Conservation (phyloP, 2,888 invertebrate species). For the Cheilosia scutellata region DNA sequence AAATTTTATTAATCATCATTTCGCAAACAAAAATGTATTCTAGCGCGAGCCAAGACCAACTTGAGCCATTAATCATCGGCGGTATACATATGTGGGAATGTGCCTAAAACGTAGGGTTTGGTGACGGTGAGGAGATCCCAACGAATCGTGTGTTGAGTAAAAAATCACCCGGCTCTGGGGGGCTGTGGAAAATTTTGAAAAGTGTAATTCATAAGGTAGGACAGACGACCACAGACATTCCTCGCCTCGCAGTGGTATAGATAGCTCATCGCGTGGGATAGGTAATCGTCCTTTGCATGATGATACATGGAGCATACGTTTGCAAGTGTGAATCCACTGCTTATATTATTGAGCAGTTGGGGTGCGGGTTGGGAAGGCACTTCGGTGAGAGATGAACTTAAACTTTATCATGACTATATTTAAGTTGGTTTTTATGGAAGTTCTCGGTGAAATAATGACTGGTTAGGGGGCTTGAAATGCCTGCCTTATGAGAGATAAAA, state of each 20-base stretch:
- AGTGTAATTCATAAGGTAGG: slow-evolving; percentile 70
- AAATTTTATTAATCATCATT: slow-evolving; percentile 75
- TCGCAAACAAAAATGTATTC: slow-evolving; percentile 70
- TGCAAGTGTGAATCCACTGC: slow-evolving; percentile 2
- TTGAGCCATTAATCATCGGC: slow-evolving; percentile 69
- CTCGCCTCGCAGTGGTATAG: slow-evolving; percentile 13
- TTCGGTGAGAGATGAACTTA: slow-evolving; percentile 54
- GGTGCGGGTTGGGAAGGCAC: slow-evolving; percentile 7
- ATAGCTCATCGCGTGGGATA: slow-evolving; percentile 56
- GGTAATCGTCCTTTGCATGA: slow-evolving; percentile 61
- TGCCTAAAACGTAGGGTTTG: slow-evolving; percentile 57
- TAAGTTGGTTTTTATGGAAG: slow-evolving; percentile 43
- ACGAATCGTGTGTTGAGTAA: slow-evolving; percentile 21
- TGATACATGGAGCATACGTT: slow-evolving; percentile 59
- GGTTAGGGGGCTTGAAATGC: neutral
- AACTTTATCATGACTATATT: slow-evolving; percentile 63
- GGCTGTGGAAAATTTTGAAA: slow-evolving; percentile 61
- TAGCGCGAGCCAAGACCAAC: slow-evolving; percentile 64
- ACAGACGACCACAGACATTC: slow-evolving; percentile 50
- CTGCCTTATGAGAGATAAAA: too few relatives aligned
- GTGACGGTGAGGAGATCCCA: slow-evolving; percentile 23
- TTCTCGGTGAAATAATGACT: slow-evolving; percentile 23
- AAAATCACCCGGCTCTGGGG: slow-evolving; percentile 29
- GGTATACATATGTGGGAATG: slow-evolving; percentile 35
- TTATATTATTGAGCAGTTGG: slow-evolving; percentile 16